Evolutionary conservation across 92 coral and sea anemone genomes (phyloP), one percentile per base, ranked within the genome.

Genomic region (Parazoanthus atlanticus): DNA sequence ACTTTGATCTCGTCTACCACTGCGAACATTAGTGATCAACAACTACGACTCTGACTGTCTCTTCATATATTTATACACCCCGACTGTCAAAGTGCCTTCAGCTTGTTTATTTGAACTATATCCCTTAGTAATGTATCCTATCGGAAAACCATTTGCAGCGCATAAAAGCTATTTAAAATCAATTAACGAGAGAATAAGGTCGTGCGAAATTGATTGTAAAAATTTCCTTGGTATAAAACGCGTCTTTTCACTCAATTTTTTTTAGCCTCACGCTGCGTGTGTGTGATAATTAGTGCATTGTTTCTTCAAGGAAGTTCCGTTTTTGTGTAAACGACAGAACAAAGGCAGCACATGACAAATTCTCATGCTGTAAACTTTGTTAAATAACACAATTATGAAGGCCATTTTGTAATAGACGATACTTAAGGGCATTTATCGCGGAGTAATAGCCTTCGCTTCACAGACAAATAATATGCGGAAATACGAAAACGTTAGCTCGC

Each of bases 91-190:
- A 41, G 6, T 21, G 40, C 34, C 65, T 47, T 43, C 38, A 41
- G 31, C 33, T 64, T 84, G 87, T 84, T 84, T 84, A 71, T 69
- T 84, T 84, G 33, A 43, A 70, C 67, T 41, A 40, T 43, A 71
- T 84, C 65, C 10, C 87, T 30, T 69, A 67, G 87, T 70, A 84
- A 84, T 84, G 76, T 67, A 43, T 70, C 67, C 34, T 49, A 70
- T 84, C 78, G 78, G 61, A 41, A 31, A 84, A 84, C 87, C 61
- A 84, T 70, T 84, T 76, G 67, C 78, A 19, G 65, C 40, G 77
- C 64, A 84, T 84, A 71, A 84, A 84, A 54, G 69, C 78, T 71
- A 84, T 70, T 84, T 84, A 84, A 71, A 84, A 84, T 46, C 87
- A 84, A 84, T 84, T 84, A 84, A 46, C 78, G 12, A 84, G 65